Base-by-base conservation (phyloP, 2,113 vertebrate species). In the Laticauda laticaudata region DNA sequence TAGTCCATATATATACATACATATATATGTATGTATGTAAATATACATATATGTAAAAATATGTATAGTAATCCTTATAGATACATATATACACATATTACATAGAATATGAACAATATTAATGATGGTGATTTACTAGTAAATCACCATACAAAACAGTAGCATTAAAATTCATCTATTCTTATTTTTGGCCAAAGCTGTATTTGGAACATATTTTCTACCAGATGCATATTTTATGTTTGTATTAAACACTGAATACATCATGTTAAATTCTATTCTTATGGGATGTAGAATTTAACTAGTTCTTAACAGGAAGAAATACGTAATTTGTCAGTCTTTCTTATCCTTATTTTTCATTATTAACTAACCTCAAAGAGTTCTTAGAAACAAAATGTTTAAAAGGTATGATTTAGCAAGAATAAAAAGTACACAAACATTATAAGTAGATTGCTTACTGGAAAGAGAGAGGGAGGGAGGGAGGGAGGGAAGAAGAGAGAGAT, bases 401-500 rank as follows among this genome's bases (percentile, higher is more conserved):
- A 64, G 89, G 75, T 92, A 81, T 92, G 92, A 94, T 87, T 89
- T 86, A 90, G 75, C 92, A 94, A 94, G 56, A 75, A 95, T 90
- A 3, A 23, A 61, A 96, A 61, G 8, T 39, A 87, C 89, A 86
- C 93, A 94, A 93, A 92, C 92, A 86, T 48, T 91, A 94, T 4
- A 54, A 92, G 29, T 86, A 93, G 90, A 86, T 92, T 93, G 90
- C 92, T 69, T 91, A 8, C 88, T 26, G 59, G 87, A 92, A 7
- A 91, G 45, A 5, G 45, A 43, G 43, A 43, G 43, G 3, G 4
- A 18, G 4, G 3, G 54, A 1, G 4, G 4, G 55, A 6, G 20
- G 5, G 53, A 14, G 53, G 12, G 56, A 57, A 20, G 1, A 5
- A 57, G 56, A 6, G 56, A 56, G 20, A 57, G 6, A 21, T 55